Evolutionary conservation across 2,797 vertebrate species (phyloP), one percentile per base, ranked within the genome.

Genomic region (Lithobates sylvaticus): DNA sequence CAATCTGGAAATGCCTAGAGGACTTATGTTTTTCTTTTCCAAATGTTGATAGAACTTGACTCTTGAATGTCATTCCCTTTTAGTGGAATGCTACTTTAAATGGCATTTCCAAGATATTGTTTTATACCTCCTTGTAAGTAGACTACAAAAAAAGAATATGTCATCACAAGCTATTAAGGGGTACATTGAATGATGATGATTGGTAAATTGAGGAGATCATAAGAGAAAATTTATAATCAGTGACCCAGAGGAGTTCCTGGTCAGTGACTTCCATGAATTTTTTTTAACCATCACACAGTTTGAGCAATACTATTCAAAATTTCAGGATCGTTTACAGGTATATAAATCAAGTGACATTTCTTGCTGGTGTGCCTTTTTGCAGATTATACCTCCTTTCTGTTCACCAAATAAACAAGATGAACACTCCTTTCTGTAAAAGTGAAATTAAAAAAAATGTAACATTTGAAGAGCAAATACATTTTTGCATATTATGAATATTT

Each of bases 241-340:
- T 83, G 81, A 83, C 81, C 81, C 81, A 50, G 27, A 36, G 39
- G 32, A 82, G 72, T 78, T 78, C 54, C 76, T 73, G 76, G 68
- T 78, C 83, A 84, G 67, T 84, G 50, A 78, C 68, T 84, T 47
- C 15, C 13, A 78, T 29, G 18, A 71, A 78, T 72, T 47, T 84
- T 29, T 29, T 54, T 73, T 71, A 78, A 54, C 47, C 34, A 16
- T n/a, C n/a, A n/a, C n/a, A n/a, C n/a, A n/a, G n/a, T n/a, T n/a
- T n/a, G n/a, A 16, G 36, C 34, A 84, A 15, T 84, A 21, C 23
- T 61, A 64, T 73, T 65, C 65, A 54, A 67, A 10, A 61, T 23
- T 61, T 8, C 2, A 58, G 10, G 8, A 61, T 9, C 50, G 3
- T 54, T 54, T 54, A 54, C 15, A 54, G 50, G 5, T 47, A 47